Evolutionary conservation across 2,113 vertebrate genomes (phyloP), one percentile per base, ranked within the genome.

Genomic region (Syngnathus floridae): DNA sequence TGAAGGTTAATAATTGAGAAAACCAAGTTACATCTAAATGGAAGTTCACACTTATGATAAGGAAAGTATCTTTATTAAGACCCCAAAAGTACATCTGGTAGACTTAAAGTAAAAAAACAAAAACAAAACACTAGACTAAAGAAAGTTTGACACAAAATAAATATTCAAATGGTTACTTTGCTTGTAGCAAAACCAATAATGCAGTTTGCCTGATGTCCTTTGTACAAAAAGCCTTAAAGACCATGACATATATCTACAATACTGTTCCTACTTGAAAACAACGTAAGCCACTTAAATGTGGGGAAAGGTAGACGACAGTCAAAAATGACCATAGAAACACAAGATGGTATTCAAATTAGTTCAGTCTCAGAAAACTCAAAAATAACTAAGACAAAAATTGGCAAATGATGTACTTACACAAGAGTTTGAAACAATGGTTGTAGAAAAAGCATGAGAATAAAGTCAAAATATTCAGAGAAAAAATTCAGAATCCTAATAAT

Each of bases 131-230:
- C 2, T 31, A 41, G 12, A 41, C 40, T 41, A 41, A 41, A 41
- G 40, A 59, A 64, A 52, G 21, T 4, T 63, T 21, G 35, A 41
- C 67, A 67, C 63, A 69, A 80, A 79, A 82, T 81, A 84, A 82
- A 84, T 82, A 83, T 21, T 69, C 72, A 67, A 70, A 74, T 51
- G 40, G 61, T 58, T 13, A 54, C 49, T 67, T 68, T 56, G 22
- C 55, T 55, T 66, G 72, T 48, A 62, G 64, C 19, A 63, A 69
- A 78, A 69, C 22, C 49, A 26, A 56, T 45, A 58, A 13, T 12
- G 9, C 17, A 26, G 56, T 41, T 49, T 72, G 61, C 37, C 35
- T 69, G 26, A 63, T 38, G 16, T 79, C 45, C 12, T 26, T 66
- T 38, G 60, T 45, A 19, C 10, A 65, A 13, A 60, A 62, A 45